phyloP scores from a whole-genome alignment of 1,140 invertebrate species.

The Coptotermes formosanus region DNA sequence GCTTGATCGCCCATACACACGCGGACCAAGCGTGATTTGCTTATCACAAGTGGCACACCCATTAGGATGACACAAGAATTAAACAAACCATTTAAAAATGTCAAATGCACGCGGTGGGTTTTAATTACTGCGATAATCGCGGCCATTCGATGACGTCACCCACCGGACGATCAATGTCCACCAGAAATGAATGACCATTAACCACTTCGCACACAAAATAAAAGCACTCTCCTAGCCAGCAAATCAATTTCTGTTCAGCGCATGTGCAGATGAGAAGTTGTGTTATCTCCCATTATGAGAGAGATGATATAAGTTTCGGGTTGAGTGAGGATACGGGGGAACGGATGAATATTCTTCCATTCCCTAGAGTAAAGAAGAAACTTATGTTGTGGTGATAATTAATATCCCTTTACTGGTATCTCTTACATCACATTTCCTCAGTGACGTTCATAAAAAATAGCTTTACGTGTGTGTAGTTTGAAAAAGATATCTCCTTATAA shows the following conservation, averaged over 20 bases:
- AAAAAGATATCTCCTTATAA: background rate
- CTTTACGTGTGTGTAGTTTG: background rate
- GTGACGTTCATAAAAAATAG: background rate
- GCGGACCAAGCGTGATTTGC: background rate
- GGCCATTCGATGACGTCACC: constrained; percentile 1
- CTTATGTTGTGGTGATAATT: background rate
- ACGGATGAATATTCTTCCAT: background rate
- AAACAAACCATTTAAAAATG: constrained; percentile 29
- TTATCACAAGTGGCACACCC: constrained; percentile 15
- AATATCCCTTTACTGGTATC: background rate
- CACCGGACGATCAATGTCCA: constrained; percentile 9
- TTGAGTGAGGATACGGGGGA: background rate
- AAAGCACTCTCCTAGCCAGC: background rate
- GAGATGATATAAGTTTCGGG: background rate
- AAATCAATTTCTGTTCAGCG: background rate
- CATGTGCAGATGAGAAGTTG: background rate
- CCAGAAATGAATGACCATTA: background rate
- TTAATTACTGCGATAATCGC: constrained; percentile 25
- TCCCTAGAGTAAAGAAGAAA: background rate
- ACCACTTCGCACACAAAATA: background rate
- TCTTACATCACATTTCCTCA: background rate
- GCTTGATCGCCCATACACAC: background rate
- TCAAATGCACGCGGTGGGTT: constrained; percentile 22
- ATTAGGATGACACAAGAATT: constrained; percentile 27
- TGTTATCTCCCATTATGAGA: background rate